phyloP scores from a whole-genome alignment of 1,140 invertebrate genomes.

The Sipha flava region DNA sequence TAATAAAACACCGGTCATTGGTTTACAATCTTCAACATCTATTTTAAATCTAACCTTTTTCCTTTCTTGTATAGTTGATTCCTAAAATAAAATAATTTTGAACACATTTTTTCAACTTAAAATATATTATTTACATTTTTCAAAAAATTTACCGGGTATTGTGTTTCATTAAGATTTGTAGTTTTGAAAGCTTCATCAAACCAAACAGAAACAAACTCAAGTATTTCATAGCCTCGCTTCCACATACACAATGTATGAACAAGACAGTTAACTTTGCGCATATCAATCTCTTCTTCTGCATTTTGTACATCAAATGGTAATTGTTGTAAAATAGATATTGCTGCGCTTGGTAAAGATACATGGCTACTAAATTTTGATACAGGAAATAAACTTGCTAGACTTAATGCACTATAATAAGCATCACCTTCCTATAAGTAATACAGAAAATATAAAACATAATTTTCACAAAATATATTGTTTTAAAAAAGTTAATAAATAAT shows the following conservation, averaged over 20 bases:
- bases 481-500: background rate
- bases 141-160: background rate
- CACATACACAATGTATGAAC: conserved; percentile 14
- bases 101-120: background rate
- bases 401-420: conserved; percentile 10
- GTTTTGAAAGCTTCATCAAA: conserved; percentile 21
- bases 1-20: conserved; percentile 1
- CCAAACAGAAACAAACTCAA: conserved; percentile 17
- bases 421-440: conserved; percentile 2
- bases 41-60: conserved; percentile 13
- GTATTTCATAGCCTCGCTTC: conserved; percentile 21
- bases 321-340: conserved; percentile 5
- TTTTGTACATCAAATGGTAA: background rate
- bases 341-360: background rate
- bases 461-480: background rate
- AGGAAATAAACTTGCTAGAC: background rate
- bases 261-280: conserved; percentile 1
- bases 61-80: background rate
- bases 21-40: conserved; percentile 22
- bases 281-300: conserved; percentile 9
- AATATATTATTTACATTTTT: background rate
- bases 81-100: background rate
- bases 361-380: background rate
- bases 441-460: background rate
- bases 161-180: conserved; percentile 14